Conservation (phyloP, 2,113 vertebrate species). For the Trogon melanurus region DNA sequence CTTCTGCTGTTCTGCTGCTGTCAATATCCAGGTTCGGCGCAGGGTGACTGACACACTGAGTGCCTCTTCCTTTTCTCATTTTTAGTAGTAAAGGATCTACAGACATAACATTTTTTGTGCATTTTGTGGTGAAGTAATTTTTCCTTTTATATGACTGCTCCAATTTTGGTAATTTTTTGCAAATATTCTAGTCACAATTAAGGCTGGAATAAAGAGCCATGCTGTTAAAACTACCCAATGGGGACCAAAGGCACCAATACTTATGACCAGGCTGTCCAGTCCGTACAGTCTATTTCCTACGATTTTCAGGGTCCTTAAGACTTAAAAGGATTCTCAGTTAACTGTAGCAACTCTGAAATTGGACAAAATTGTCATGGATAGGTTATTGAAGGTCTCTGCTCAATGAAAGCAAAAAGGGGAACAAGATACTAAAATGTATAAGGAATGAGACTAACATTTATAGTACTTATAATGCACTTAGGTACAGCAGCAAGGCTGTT, state of each 20-base stretch:
- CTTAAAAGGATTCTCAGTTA: not conserved
- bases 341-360: not conserved
- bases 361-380: not conserved
- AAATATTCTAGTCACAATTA: not conserved
- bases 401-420: not conserved
- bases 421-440: not conserved
- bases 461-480: not conserved
- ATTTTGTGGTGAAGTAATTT: not conserved
- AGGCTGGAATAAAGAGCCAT: not conserved
- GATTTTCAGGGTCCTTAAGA: not conserved
- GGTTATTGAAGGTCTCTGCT: not conserved
- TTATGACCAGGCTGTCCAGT: not conserved
- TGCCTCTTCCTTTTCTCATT: not conserved
- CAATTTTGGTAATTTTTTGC: not conserved
- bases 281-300: not conserved
- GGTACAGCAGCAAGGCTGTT: not conserved
- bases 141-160: not conserved
- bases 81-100: slow-evolving; percentile 20
- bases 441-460: not conserved
- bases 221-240: not conserved
- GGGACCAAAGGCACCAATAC: not conserved
- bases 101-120: not conserved
- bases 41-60: not conserved
- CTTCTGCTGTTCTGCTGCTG: not conserved
- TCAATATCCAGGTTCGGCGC: not conserved